A percentile compares a stretch with the other conserved stretches of the same genome.
Evolutionary conservation across 2,797 vertebrate species (phyloP).

Genomic region (Austrolebias charrua): DNA sequence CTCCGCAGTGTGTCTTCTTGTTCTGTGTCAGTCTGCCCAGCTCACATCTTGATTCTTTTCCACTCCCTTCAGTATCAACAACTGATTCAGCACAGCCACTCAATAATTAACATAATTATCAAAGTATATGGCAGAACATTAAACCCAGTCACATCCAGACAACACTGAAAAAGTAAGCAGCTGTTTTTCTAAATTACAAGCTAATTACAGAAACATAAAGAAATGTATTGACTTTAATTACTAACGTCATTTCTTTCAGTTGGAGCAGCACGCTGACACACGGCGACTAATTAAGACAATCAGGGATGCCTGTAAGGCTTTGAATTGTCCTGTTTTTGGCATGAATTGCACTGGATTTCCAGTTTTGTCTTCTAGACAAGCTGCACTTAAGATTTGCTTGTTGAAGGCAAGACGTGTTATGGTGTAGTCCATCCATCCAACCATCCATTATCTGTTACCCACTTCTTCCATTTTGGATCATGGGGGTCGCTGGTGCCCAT

Average conservation of each 20-base stretch:
- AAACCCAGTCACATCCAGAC: background rate
- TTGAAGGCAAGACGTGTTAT: too few relatives aligned
- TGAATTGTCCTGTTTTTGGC: background rate
- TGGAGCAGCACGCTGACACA: background rate
- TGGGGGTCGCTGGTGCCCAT: too few relatives aligned
- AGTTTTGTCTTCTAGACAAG: background rate
- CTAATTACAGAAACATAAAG: background rate
- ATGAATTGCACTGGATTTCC: background rate
- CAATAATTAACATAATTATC: constrained; percentile 2
- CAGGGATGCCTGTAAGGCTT: background rate
- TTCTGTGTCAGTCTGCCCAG: background rate
- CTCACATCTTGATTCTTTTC: constrained; percentile 6
- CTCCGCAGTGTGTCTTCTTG: constrained; percentile 1
- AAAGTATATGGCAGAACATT: constrained; percentile 6
- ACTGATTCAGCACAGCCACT: background rate
- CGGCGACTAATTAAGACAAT: background rate
- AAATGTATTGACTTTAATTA: background rate
- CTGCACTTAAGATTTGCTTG: background rate
- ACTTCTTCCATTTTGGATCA: too few relatives aligned
- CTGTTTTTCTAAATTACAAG: background rate
- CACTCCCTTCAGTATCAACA: background rate
- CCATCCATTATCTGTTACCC: too few relatives aligned
- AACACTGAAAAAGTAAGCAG: background rate
- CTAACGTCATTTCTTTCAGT: background rate
- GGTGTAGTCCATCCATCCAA: too few relatives aligned